A percentile compares a stretch with the other conserved stretches of the same genome.
Conservation (phyloP, 53 echinoderm and acorn worm genomes). For the Stichopus horrens region DNA sequence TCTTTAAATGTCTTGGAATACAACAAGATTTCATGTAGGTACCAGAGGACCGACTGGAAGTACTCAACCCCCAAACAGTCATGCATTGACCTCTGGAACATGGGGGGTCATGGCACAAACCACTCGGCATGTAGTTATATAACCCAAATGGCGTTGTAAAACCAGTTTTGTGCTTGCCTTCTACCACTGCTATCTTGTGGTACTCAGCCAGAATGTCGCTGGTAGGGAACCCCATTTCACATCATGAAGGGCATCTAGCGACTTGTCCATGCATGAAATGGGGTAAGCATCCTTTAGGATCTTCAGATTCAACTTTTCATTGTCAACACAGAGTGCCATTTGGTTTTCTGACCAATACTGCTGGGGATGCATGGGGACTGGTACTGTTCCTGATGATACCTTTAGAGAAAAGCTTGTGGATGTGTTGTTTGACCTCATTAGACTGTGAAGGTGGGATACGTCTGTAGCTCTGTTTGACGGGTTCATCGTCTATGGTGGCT, state of each 20-base stretch:
- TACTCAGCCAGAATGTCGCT: not conserved
- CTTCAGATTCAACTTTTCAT: not conserved
- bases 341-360: not conserved
- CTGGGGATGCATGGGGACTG: slow-evolving; percentile 1
- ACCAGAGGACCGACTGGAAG: slow-evolving; percentile 35
- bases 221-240: not conserved
- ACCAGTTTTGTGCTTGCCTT: not conserved
- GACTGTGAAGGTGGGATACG: not conserved
- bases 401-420: not conserved
- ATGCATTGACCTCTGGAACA: slow-evolving; percentile 46
- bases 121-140: not conserved
- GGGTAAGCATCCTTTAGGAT: not conserved
- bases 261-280: not conserved
- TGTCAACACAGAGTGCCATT: slow-evolving; percentile 14
- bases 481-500: not conserved
- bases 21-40: slow-evolving; percentile 57
- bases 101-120: slow-evolving; percentile 41
- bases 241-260: not conserved
- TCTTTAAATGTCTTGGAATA: slow-evolving; percentile 51
- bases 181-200: not conserved
- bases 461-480: not conserved
- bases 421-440: slow-evolving; percentile 7
- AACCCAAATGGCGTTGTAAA: slow-evolving; percentile 24
- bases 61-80: slow-evolving; percentile 40
- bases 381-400: not conserved